Evolutionary conservation across 2,113 vertebrate genomes (phyloP), one percentile per base, ranked within the genome.

Genomic region (Menidia beryllina): DNA sequence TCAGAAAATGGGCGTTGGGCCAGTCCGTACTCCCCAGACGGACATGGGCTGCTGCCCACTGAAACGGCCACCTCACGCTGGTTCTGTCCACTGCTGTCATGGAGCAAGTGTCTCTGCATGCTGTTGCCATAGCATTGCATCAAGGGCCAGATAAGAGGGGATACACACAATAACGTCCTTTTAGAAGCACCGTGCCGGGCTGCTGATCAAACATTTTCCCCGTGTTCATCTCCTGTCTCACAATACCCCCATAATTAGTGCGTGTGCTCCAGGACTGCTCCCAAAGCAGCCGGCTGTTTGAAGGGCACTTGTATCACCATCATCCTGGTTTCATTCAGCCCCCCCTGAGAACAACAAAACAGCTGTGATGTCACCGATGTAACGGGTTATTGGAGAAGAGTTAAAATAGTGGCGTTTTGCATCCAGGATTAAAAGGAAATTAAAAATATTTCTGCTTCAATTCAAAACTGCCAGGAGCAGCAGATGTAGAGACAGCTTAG

Each of bases 101-200:
- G 2, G 5, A 78, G 60, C 15, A 14, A n/a, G 59, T 54, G 52
- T 84, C 77, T 83, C 70, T 77, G 69, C 63, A 80, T 67, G 63
- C 58, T 5, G 89, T 93, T 88, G 48, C 91, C 83, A 93, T 91
- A 85, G 27, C n/a, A 84, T 86, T 17, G 47, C 78, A 81, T 93
- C 81, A 89, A 93, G 91, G 81, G 83, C 77, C 82, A 72, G 90
- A 93, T 92, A 91, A 94, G 89, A 77, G 83, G 83, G 79, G 50
- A 23, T 20, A 7, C 56, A 68, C 72, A 91, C 80, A 93, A 92
- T 89, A 82, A 85, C 49, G 75, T 83, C 61, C 79, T 79, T 77
- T 89, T 81, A 86, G 88, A 90, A 70, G 72, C 81, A 20, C 79
- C 45, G 60, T 60, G 13, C 83, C 60, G 58, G 78, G 58, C 45